Evolutionary conservation across 2,113 vertebrate species (phyloP).

Genomic region (Cisticola juncidis): DNA sequence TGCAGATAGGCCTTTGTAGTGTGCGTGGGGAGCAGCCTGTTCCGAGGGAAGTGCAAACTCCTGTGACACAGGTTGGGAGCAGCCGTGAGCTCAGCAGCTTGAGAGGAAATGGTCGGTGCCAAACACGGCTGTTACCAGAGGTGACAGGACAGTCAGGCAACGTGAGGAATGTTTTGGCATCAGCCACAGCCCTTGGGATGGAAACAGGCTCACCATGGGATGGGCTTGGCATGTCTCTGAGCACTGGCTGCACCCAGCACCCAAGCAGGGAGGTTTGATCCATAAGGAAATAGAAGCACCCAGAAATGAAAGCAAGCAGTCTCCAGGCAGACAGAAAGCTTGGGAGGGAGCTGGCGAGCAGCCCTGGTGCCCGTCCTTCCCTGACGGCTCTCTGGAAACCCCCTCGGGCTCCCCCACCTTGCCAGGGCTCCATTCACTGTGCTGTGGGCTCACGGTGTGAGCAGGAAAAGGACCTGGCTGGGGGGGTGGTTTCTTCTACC

Average conservation of each 20-base stretch:
- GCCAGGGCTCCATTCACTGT: background rate
- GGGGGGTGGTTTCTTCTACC: background rate
- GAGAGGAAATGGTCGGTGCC: slow-evolving; percentile 42
- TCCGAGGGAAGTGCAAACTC: background rate
- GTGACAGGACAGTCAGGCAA: background rate
- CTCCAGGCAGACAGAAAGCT: background rate
- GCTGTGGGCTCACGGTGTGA: rapidly evolving
- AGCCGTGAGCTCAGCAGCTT: background rate
- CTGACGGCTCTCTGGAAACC: background rate
- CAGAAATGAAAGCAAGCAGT: background rate
- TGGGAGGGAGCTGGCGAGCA: background rate
- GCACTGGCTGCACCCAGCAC: background rate
- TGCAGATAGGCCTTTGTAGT: background rate
- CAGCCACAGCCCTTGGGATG: background rate
- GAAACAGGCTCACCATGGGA: rapidly evolving
- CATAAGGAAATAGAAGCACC: background rate
- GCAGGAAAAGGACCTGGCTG: background rate
- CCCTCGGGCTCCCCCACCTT: rapidly evolving
- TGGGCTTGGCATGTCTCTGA: rapidly evolving
- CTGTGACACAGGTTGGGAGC: background rate
- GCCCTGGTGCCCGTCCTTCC: rapidly evolving
- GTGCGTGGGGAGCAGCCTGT: background rate
- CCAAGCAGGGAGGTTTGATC: background rate
- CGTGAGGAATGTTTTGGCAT: background rate
- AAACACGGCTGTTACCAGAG: slow-evolving; percentile 3